Percentiles rank a stretch among this genome's conserved stretches.
phyloP scores from a whole-genome alignment of 2,797 vertebrate genomes.

The Crocidura indochinensis region DNA sequence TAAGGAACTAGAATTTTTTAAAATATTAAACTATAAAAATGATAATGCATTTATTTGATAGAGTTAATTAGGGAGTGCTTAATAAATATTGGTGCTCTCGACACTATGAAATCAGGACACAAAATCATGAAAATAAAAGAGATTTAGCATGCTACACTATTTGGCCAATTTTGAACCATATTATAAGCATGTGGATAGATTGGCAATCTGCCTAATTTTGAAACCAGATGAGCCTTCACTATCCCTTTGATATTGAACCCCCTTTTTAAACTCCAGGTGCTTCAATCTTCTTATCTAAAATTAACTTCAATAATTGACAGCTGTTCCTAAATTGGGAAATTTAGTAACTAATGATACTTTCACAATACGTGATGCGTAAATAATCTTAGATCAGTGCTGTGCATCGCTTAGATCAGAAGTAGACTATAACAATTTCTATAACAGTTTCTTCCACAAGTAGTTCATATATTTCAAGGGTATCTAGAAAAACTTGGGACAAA shows the following conservation, averaged over 20 bases:
- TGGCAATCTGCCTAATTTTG: background rate
- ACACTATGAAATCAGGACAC: background rate
- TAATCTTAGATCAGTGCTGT: background rate
- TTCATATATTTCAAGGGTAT: background rate
- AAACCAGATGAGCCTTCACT: background rate
- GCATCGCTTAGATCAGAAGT: background rate
- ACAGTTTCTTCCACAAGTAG: background rate
- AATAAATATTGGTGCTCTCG: background rate
- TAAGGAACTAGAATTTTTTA: conserved; percentile 18
- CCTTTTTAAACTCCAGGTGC: background rate
- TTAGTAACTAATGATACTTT: background rate
- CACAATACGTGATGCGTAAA: background rate
- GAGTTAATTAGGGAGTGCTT: background rate
- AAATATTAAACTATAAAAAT: background rate
- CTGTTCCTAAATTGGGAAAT: background rate
- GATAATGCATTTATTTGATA: background rate
- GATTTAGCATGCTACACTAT: no score
- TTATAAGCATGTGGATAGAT: background rate
- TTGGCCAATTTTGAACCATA: background rate
- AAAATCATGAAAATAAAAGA: conserved; percentile 8
- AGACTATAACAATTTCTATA: background rate
- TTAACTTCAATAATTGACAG: background rate
- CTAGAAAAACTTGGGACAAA: background rate
- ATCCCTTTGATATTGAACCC: background rate
- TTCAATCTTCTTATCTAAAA: background rate